Evolutionary conservation across 1,140 invertebrate genomes (phyloP).

Genomic region (Oscheius sp.): DNA sequence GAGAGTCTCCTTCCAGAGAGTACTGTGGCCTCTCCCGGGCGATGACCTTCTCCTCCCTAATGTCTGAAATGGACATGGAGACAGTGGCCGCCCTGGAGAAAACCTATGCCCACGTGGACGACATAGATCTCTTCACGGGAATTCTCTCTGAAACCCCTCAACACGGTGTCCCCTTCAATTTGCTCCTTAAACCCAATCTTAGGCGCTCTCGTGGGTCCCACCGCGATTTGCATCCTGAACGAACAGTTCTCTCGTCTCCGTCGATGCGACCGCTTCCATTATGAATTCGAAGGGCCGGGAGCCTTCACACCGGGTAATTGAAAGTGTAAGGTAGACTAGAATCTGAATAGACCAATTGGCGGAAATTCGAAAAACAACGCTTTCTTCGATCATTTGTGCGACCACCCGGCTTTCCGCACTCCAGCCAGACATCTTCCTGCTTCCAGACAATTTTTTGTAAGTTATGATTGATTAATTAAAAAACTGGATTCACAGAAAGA

Average conservation of each 20-base stretch:
- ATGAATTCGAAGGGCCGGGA: constrained; percentile 70
- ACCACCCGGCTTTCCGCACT: constrained; percentile 73
- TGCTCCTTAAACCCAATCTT: neutral
- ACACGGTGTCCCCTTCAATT: constrained; percentile 71
- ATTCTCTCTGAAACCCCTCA: constrained; percentile 65
- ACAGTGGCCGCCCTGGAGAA: constrained; percentile 43
- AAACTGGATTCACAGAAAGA: too few species aligned
- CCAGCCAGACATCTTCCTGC: constrained; percentile 72
- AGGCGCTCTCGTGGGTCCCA: constrained; percentile 22
- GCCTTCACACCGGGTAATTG: constrained; percentile 48
- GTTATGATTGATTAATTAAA: neutral
- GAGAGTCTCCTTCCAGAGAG: constrained; percentile 19
- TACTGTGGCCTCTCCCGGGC: constrained; percentile 43
- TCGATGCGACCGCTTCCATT: constrained; percentile 91
- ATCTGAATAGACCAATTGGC: constrained; percentile 69
- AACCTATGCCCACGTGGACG: constrained; percentile 55
- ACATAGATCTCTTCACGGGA: constrained; percentile 56
- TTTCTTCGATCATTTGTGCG: constrained; percentile 81
- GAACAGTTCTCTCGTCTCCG: constrained; percentile 69
- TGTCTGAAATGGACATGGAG: constrained; percentile 47
- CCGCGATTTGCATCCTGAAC: constrained; percentile 66
- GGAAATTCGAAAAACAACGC: constrained; percentile 77
- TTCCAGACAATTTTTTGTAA: constrained; percentile 47
- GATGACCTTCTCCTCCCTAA: constrained; percentile 47
- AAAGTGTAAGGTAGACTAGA: neutral